Percentiles rank a stretch among this genome's conserved stretches.
These are phyloP conservation scores for Gadus macrocephalus DNA, from an alignment of 2,113 vertebrate genomes.

Conservation along the genomic window DNA sequence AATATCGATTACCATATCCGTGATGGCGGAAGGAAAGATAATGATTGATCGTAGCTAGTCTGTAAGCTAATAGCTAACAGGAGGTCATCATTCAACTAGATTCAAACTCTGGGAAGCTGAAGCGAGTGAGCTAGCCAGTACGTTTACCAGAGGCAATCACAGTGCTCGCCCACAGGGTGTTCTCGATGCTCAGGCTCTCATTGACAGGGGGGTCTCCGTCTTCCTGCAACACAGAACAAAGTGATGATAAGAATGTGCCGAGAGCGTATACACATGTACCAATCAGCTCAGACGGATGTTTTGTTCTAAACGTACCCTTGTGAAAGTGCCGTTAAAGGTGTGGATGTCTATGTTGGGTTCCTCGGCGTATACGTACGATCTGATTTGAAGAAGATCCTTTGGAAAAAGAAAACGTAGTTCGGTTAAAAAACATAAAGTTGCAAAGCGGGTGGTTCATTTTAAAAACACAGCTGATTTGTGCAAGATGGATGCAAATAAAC, in stretches of 20 bases:
- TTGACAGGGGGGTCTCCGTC: conserved; percentile 93
- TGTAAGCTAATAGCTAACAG: no score
- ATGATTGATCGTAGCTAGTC: no score
- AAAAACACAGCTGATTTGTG: background rate
- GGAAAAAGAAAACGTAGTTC: conserved; percentile 3
- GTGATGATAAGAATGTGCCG: background rate
- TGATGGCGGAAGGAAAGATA: background rate
- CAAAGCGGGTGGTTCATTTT: background rate
- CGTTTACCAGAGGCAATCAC: conserved; percentile 91
- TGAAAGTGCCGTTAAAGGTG: conserved; percentile 95
- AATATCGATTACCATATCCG: no score
- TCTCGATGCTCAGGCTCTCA: conserved; percentile 95
- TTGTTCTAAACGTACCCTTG: conserved; percentile 75
- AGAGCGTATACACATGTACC: background rate
- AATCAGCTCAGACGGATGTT: background rate
- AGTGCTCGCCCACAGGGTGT: conserved; percentile 95
- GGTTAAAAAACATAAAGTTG: background rate
- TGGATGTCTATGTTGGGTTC: conserved; percentile 97
- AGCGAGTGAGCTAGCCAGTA: background rate
- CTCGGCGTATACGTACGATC: conserved; percentile 89
- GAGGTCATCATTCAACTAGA: no score
- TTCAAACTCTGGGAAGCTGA: no score
- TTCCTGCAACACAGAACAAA: conserved; percentile 70
- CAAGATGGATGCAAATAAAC: background rate
- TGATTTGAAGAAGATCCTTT: conserved; percentile 91